Percentiles rank a stretch among this genome's conserved stretches.
phyloP scores from a whole-genome alignment of 2,113 vertebrate genomes.

The Forbesichthys papilliferus region DNA sequence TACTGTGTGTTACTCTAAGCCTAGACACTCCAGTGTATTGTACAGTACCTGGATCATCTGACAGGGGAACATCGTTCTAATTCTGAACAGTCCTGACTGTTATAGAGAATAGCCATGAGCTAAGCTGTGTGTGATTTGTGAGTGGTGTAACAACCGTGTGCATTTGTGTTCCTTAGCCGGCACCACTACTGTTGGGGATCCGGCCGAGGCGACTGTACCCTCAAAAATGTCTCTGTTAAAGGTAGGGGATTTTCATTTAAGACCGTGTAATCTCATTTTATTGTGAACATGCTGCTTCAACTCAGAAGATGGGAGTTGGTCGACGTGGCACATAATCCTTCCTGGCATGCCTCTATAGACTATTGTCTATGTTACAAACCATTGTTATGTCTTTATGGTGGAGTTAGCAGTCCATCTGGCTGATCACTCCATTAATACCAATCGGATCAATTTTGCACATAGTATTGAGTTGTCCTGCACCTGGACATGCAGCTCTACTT shows the following conservation, averaged over 20 bases:
- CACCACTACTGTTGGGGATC: slow-evolving; percentile 44
- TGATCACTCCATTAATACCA: slow-evolving; percentile 58
- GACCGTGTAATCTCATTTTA: neutral
- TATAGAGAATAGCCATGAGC: too few species aligned
- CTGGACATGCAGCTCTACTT: slow-evolving; percentile 35
- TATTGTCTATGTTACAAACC: neutral
- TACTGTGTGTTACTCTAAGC: neutral
- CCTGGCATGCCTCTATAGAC: neutral
- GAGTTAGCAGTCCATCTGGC: slow-evolving; percentile 47
- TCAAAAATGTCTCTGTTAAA: slow-evolving; percentile 63
- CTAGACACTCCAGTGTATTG: neutral
- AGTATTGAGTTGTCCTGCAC: slow-evolving; percentile 48
- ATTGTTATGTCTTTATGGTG: neutral
- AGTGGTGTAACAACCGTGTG: slow-evolving; percentile 10
- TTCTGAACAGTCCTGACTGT: neutral
- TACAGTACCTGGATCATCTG: neutral
- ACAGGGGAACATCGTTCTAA: neutral
- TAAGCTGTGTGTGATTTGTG: slow-evolving; percentile 1
- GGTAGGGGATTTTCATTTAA: slow-evolving; percentile 52
- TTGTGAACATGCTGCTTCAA: neutral
- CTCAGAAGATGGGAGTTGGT: too few species aligned
- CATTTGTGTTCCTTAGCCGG: slow-evolving; percentile 61
- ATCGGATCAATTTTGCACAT: slow-evolving; percentile 49
- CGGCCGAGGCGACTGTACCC: slow-evolving; percentile 38
- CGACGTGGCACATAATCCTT: neutral